These are phyloP conservation scores for Ectropis crepuscularia DNA, from an alignment of 2,888 invertebrate genomes.

Conservation along the genomic window DNA sequence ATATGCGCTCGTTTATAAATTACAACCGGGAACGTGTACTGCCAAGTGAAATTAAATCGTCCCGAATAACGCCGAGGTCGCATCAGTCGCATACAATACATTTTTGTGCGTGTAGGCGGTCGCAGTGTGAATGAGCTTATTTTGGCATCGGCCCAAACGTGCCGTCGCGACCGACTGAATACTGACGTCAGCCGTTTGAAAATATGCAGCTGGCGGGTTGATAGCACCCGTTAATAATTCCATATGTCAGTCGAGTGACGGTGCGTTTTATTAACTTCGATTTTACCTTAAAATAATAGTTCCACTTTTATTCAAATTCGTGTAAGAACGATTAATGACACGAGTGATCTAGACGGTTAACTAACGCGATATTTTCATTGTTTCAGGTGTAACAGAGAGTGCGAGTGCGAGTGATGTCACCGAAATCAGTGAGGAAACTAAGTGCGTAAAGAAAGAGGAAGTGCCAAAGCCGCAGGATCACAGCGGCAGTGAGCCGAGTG, in stretches of 20 bases:
- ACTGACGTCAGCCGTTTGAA: conserved; percentile 67
- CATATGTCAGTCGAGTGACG: conserved; percentile 33
- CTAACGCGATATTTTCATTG: conserved; percentile 51
- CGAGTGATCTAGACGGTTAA: conserved; percentile 12
- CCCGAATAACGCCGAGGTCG: conserved; percentile 41
- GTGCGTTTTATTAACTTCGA: conserved; percentile 21
- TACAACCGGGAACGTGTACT: conserved; percentile 20
- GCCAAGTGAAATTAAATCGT: conserved; percentile 40
- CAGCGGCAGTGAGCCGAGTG: conserved; percentile 60
- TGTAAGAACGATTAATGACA: background rate
- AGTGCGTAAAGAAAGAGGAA: conserved; percentile 77
- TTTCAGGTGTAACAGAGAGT: conserved; percentile 77
- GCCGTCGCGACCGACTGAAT: conserved; percentile 52
- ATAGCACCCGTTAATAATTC: conserved; percentile 49
- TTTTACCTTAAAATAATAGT: conserved; percentile 15
- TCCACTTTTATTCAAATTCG: background rate
- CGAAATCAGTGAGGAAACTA: conserved; percentile 74
- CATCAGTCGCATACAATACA: conserved; percentile 47
- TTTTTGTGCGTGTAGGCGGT: conserved; percentile 64
- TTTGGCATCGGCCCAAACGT: conserved; percentile 76
- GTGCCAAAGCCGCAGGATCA: conserved; percentile 56
- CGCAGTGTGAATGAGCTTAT: conserved; percentile 78
- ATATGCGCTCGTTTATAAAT: conserved; percentile 18
- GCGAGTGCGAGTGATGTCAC: conserved; percentile 77
- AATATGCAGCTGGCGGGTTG: conserved; percentile 59